Evolutionary conservation across 2,797 vertebrate species (phyloP), one percentile per base, ranked within the genome.

Genomic region (Atherinosoma microstoma): DNA sequence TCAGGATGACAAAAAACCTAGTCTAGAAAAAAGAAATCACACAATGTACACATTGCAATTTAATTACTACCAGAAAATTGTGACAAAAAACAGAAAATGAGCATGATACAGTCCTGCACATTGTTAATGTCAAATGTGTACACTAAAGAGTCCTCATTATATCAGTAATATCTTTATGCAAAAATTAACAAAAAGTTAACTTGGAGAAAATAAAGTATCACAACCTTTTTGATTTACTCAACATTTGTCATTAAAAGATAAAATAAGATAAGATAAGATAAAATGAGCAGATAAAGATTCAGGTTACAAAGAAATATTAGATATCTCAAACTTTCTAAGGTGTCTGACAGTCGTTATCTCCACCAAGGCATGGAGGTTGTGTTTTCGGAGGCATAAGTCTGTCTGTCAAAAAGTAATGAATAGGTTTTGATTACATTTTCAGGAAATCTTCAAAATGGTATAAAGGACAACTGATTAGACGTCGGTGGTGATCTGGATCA

Each of bases 71-170:
- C 6, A 58, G 18, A n/a, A 24, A 56, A 42, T 13, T 20, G 56
- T 29, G 13, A 2, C 13, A 54, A 56, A 15, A 40, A 38, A n/a
- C n/a, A n/a, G n/a, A n/a, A n/a, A n/a, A n/a, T n/a, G n/a, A n/a
- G n/a, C n/a, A n/a, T n/a, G n/a, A 53, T 36, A 16, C 36, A 32
- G n/a, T n/a, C 11, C 34, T 36, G n/a, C 51, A 66, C 64, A 53
- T 24, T 12, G 8, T 15, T 66, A 35, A 16, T n/a, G 13, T 34
- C 7, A 15, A 12, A 7, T 40, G n/a, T 40, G 8, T 2, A 54
- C 5, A 54, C 11, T 13, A 20, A 45, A 18, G 4, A 45, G 5
- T 45, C 8, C 5, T 35, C 18, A 7, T 45, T 7, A 45, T 45
- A 45, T 45, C 38, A 40, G 38, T 5, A 5, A 40, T 40, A 16